These are phyloP conservation scores for Helobdella robusta DNA, from an alignment of 2,888 invertebrate species.

Conservation along the genomic window DNA sequence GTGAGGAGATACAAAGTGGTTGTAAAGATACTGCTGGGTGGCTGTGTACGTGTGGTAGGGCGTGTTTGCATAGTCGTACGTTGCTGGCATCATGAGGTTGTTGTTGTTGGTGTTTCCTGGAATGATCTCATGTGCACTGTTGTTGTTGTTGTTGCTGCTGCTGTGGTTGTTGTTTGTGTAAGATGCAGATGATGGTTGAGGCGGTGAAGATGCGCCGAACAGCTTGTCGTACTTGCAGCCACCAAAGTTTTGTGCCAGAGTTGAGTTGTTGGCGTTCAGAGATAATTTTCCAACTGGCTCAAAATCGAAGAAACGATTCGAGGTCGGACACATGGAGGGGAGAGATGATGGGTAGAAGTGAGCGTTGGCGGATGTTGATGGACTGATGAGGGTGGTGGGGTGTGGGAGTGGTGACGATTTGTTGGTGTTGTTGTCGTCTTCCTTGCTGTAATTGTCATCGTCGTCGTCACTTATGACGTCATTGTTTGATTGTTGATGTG, in stretches of 20 bases:
- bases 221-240: conserved; percentile 17
- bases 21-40: conserved; percentile 21
- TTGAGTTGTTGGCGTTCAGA: not conserved
- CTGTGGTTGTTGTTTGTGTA: conserved; percentile 4
- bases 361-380: not conserved
- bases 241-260: not conserved
- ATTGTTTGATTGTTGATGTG: too few species aligned
- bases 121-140: too few species aligned
- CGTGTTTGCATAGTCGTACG: not conserved
- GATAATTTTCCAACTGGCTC: conserved; percentile 8
- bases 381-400: conserved; percentile 6
- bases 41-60: conserved; percentile 14
- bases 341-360: not conserved
- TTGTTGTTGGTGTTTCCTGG: not conserved
- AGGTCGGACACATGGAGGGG: not conserved
- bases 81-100: too few species aligned
- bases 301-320: conserved; percentile 16
- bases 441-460: too few species aligned
- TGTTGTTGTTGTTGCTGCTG: not conserved
- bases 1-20: not conserved
- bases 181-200: not conserved
- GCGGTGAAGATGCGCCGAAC: not conserved
- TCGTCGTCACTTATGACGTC: too few species aligned
- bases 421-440: too few species aligned
- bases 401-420: conserved; percentile 2